Conservation (phyloP, 2,888 invertebrate species). For the Lithophane ornitopus region DNA sequence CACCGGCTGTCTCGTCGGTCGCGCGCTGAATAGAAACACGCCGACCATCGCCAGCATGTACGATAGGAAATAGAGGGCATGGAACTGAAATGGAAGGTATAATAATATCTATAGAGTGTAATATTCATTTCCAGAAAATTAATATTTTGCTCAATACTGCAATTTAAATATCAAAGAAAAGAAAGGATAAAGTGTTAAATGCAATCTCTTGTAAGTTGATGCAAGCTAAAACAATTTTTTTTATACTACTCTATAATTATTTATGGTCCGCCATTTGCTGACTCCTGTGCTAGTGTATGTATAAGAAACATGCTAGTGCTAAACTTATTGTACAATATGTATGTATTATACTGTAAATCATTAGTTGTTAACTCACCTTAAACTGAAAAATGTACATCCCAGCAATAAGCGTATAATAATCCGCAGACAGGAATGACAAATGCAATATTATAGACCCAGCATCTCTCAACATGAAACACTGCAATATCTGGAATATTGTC, state of each 20-base stretch:
- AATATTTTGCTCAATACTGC: not conserved
- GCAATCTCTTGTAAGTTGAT: not conserved
- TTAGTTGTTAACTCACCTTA: conserved; percentile 89
- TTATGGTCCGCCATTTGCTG: no score
- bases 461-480: conserved; percentile 93
- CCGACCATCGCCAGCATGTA: conserved; percentile 94
- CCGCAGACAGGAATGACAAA: conserved; percentile 95
- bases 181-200: not conserved
- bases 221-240: no score
- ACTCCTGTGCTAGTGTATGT: not conserved
- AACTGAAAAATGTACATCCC: conserved; percentile 95
- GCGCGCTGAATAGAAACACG: conserved; percentile 90
- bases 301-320: not conserved
- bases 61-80: conserved; percentile 95
- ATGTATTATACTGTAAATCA: not conserved
- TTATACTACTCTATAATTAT: no score
- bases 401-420: conserved; percentile 95
- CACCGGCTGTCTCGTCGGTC: conserved; percentile 90
- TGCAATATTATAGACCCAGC: conserved; percentile 96
- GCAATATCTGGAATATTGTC: conserved; percentile 94
- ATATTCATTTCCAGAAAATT: not conserved
- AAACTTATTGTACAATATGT: not conserved
- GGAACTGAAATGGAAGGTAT: conserved; percentile 91
- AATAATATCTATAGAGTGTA: not conserved
- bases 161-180: not conserved